Base-by-base conservation (phyloP, 1,140 invertebrate species). In the Coelopa frigida region DNA sequence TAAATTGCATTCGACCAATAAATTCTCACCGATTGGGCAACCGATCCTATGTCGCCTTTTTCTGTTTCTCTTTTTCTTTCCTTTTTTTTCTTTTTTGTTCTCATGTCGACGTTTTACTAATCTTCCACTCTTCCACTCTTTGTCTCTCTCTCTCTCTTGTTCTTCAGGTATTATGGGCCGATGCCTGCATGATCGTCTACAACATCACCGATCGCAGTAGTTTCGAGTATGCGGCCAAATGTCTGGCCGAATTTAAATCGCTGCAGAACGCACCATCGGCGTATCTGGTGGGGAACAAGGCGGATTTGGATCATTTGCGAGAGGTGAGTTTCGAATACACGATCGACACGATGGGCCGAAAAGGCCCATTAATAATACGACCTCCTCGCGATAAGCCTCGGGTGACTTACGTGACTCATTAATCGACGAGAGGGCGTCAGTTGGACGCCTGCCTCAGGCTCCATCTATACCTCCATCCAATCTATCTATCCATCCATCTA, bases 101-200 rank as follows among this genome's bases (percentile, higher is more conserved):
- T 24, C 17, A 15, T 41, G 5, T 5, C 17, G 15, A 26, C 14
- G 3, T 40, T 6, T 40, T 40, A 3, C 12, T 23, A 22, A 40
- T 4, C 15, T 24, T 29, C n/a, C 7, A 22, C 18, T 36, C 18
- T 33, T 18, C 15, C 26, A 20, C 20, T 29, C 7, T 26, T 24
- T 36, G 29, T 33, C 14, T 23, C 26, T 29, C 20, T 29, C 36
- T 17, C 22, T 26, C 18, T 33, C 29, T 17, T 43, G 26, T 29
- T 38, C 44, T 46, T 22, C 44, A 75, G 72, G 73, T 86, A 24
- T 76, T 82, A 61, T 85, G 84, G 83, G 82, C 83, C 1, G 85
- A 88, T 61, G 84, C 81, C 4, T 85, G 81, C 59, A 69, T 87
- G 5, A 75, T 87, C n/a, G 82, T 86, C 23, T 89, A 88, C 68